Evolutionary conservation across 2,888 invertebrate species (phyloP), one percentile per base, ranked within the genome.

Genomic region (Protophormia terraenovae): DNA sequence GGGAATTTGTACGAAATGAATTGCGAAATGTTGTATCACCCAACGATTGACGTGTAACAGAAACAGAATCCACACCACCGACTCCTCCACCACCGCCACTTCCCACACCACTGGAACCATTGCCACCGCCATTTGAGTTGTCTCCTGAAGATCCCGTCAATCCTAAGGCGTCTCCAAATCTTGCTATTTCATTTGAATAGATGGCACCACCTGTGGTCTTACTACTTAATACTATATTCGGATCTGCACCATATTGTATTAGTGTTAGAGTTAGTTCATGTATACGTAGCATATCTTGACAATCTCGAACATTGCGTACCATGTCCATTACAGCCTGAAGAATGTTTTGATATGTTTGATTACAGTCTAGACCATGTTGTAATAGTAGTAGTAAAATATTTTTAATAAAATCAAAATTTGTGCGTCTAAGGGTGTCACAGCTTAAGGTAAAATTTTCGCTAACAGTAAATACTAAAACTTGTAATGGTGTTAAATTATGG

Each of bases 181-280:
- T 91, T 62, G 92, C 92, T 47, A 93, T 92, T 89, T 92, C 93
- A 88, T 90, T 93, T 5, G 92, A 92, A 81, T 92, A 92, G 41
- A 93, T 92, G 14, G 92, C 91, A 85, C 91, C 92, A 50, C 91
- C 92, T 32, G 92, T 92, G 6, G 91, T 90, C 82, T 92, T 93
- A 85, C 91, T 92, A 80, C 92, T 93, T 45, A 95, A 93, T 87
- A 94, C 94, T 78, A 95, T 93, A 89, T 96, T 95, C 16, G 96
- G 95, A 93, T 96, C 94, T 53, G 96, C 96, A 71, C 96, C 96
- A 90, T 95, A 95, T 90, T 96, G 96, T 62, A 96, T 94, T 19
- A 96, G 93, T 1, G 95, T 95, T 84, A 95, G 92, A 3, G 96
- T 95, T 88, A 96, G 93, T 89, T 95, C 95, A 90, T 96, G 95